phyloP scores from a whole-genome alignment of 2,797 vertebrate genomes.

The Liasis olivaceus region DNA sequence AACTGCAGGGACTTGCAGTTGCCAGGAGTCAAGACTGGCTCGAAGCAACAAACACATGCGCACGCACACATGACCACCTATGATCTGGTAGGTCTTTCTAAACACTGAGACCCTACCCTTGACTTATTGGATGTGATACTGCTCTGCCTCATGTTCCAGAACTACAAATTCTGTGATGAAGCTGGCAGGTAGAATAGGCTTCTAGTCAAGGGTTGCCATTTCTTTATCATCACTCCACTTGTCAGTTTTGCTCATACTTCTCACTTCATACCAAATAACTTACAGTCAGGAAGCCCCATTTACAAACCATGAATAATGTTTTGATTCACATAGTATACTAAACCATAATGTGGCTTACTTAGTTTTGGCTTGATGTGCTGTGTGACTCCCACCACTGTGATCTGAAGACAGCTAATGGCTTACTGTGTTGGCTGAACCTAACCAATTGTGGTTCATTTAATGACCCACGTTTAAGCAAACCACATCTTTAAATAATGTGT shows the following conservation, averaged over 20 bases:
- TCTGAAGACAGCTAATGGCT: background rate
- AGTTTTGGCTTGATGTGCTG: background rate
- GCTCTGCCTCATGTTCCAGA: background rate
- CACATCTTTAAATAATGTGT: background rate
- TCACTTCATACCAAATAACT: background rate
- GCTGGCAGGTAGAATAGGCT: background rate
- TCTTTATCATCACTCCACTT: background rate
- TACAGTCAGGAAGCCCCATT: background rate
- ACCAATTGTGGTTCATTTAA: background rate
- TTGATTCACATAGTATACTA: background rate
- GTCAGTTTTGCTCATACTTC: background rate
- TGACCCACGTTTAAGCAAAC: background rate
- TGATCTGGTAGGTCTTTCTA: background rate
- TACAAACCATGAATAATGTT: background rate
- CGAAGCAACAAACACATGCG: background rate
- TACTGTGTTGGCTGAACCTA: background rate
- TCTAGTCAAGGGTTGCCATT: background rate
- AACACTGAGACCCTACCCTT: background rate
- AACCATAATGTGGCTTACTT: background rate
- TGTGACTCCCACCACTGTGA: background rate
- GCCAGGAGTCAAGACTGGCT: background rate
- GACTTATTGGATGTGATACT: background rate
- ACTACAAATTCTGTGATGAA: background rate
- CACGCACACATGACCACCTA: background rate
- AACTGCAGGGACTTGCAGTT: background rate